Evolutionary conservation across 1,140 invertebrate species (phyloP).

Genomic region (Hesperophylax magnus): DNA sequence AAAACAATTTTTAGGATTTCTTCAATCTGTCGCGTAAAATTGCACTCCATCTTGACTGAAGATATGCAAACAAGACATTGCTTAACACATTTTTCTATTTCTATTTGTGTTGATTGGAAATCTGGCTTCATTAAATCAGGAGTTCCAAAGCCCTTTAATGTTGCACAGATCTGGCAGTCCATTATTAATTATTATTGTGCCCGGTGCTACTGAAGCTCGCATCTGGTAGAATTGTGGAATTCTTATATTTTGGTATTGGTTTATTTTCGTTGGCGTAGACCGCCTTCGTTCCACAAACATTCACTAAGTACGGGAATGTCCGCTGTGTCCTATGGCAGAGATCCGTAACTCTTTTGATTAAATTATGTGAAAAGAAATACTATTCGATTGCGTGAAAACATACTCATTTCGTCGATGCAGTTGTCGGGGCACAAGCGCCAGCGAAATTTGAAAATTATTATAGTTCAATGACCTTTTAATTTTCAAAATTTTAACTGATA

Average conservation of each 20-base stretch:
- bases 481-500: too few species aligned
- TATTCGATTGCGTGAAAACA: too few species aligned
- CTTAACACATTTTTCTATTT: too few species aligned
- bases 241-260: constrained; percentile 3
- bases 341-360: too few species aligned
- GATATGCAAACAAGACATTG: neutral
- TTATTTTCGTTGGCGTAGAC: neutral
- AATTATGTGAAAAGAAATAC: too few species aligned
- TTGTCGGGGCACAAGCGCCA: too few species aligned
- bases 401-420: too few species aligned
- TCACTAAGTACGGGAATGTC: neutral
- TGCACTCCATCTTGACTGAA: neutral
- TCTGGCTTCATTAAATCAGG: too few species aligned
- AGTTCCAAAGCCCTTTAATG: constrained; percentile 5
- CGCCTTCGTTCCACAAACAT: neutral
- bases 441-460: too few species aligned
- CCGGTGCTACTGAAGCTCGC: neutral
- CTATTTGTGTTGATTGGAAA: too few species aligned
- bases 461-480: too few species aligned
- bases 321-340: neutral
- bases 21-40: neutral
- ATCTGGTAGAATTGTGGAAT: neutral
- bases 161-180: neutral
- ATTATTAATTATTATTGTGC: neutral
- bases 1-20: neutral